phyloP scores from a whole-genome alignment of 2,113 vertebrate species.

The Coturnix japonica region DNA sequence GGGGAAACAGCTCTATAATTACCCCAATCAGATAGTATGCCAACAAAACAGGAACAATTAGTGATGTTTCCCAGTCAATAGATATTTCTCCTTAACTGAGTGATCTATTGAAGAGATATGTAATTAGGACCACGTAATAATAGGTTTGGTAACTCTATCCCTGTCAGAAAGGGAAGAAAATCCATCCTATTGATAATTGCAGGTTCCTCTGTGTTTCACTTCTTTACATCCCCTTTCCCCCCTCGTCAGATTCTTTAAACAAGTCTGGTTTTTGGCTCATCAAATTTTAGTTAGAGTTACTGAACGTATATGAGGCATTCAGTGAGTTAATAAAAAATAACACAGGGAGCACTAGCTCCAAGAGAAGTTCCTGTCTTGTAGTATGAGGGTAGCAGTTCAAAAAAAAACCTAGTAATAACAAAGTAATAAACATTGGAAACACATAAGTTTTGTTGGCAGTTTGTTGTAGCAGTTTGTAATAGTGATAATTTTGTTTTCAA shows the following conservation, averaged over 20 bases:
- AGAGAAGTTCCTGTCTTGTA: background rate
- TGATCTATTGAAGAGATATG: constrained; percentile 72
- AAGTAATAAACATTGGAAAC: background rate
- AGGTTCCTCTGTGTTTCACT: constrained; percentile 70
- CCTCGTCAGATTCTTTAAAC: constrained; percentile 42
- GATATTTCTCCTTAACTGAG: constrained; percentile 69
- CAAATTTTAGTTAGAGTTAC: background rate
- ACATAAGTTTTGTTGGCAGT: background rate
- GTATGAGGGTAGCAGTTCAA: background rate
- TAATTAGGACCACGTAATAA: constrained; percentile 80
- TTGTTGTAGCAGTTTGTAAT: too few relatives aligned
- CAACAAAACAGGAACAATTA: constrained; percentile 74
- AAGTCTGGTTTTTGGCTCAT: constrained; percentile 33
- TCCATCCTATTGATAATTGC: constrained; percentile 79
- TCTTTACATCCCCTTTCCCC: constrained; percentile 24
- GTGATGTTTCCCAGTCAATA: constrained; percentile 67
- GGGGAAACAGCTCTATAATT: constrained; percentile 69
- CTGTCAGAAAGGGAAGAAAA: constrained; percentile 76
- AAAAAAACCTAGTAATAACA: background rate
- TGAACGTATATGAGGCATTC: background rate
- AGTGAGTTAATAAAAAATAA: background rate
- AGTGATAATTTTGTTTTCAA: background rate
- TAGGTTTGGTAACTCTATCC: constrained; percentile 65
- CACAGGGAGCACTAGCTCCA: background rate
- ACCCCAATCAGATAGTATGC: constrained; percentile 68